Evolutionary conservation across 35 echinoderm and acorn worm genomes (phyloP).

Genomic region (Apostichopus parvimensis): DNA sequence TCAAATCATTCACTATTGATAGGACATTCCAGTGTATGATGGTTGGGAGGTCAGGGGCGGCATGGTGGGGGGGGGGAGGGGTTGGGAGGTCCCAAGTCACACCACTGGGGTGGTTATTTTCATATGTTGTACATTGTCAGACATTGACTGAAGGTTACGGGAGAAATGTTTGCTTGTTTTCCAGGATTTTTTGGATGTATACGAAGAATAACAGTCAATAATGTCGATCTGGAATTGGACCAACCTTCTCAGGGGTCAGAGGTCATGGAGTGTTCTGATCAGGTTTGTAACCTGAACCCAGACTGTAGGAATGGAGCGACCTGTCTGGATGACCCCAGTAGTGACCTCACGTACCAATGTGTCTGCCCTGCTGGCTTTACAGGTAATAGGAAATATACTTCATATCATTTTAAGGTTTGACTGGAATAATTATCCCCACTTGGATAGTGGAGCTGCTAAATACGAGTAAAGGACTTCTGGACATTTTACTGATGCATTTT

Average conservation of each 20-base stretch:
- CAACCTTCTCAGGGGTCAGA: slow-evolving; percentile 35
- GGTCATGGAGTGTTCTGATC: slow-evolving; percentile 62
- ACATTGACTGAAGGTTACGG: background rate
- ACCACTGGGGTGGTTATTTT: too few species aligned
- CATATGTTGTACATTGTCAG: too few species aligned
- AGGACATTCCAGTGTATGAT: too few species aligned
- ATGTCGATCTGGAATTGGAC: slow-evolving; percentile 29
- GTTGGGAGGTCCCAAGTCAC: background rate
- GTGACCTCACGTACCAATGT: slow-evolving; percentile 61
- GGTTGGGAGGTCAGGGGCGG: background rate
- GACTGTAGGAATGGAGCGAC: slow-evolving; percentile 75
- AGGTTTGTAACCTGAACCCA: slow-evolving; percentile 71
- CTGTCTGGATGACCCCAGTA: slow-evolving; percentile 45
- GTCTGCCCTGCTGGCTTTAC: slow-evolving; percentile 66
- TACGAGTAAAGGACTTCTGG: too few species aligned
- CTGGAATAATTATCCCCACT: too few species aligned
- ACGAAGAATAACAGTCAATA: slow-evolving; percentile 46
- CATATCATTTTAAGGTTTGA: background rate
- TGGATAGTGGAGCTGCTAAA: too few species aligned
- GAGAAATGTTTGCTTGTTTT: background rate
- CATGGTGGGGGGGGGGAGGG: background rate
- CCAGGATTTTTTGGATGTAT: slow-evolving; percentile 84
- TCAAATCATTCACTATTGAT: too few species aligned
- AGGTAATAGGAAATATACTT: slow-evolving; percentile 57
- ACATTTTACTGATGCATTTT: too few species aligned